phyloP scores from a whole-genome alignment of 2,888 invertebrate genomes.

The Sabatieria punctata region DNA sequence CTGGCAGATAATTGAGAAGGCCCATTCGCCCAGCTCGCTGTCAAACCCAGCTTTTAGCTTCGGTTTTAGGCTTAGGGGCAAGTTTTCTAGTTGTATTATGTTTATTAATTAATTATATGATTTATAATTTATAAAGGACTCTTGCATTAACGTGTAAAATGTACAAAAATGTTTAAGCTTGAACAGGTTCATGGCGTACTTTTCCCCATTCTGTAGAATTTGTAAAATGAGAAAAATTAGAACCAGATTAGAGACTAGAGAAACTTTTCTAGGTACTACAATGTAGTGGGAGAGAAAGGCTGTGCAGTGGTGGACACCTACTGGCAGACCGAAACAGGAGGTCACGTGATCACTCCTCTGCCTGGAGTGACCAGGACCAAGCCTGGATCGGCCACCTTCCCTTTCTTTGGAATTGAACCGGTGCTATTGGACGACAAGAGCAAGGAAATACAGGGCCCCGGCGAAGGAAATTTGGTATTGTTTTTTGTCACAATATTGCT shows the following conservation, averaged over 20 bases:
- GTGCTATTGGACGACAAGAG: slow-evolving; percentile 72
- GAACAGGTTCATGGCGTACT: slow-evolving; percentile 16
- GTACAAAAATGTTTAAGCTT: slow-evolving; percentile 13
- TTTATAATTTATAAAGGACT: not conserved
- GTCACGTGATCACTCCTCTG: slow-evolving; percentile 82
- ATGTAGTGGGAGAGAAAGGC: slow-evolving; percentile 33
- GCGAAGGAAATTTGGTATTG: slow-evolving; percentile 69
- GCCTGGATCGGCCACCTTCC: slow-evolving; percentile 91
- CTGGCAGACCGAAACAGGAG: slow-evolving; percentile 98
- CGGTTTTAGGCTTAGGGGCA: no score
- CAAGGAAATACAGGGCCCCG: slow-evolving; percentile 60
- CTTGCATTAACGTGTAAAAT: not conserved
- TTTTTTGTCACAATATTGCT: not conserved
- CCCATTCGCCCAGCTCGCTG: no score
- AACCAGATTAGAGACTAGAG: slow-evolving; percentile 51
- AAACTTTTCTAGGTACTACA: slow-evolving; percentile 25
- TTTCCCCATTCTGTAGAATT: no score
- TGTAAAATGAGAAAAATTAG: no score
- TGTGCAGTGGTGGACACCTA: slow-evolving; percentile 88
- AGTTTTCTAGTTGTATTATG: no score
- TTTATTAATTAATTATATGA: not conserved
- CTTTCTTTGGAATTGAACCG: slow-evolving; percentile 91
- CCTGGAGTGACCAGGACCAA: slow-evolving; percentile 93
- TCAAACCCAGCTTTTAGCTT: no score
- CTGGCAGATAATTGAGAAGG: no score